A percentile compares a stretch with the other conserved stretches of the same genome.
Conservation (phyloP, 2,888 invertebrate species). For the Catotricha subobsoleta region DNA sequence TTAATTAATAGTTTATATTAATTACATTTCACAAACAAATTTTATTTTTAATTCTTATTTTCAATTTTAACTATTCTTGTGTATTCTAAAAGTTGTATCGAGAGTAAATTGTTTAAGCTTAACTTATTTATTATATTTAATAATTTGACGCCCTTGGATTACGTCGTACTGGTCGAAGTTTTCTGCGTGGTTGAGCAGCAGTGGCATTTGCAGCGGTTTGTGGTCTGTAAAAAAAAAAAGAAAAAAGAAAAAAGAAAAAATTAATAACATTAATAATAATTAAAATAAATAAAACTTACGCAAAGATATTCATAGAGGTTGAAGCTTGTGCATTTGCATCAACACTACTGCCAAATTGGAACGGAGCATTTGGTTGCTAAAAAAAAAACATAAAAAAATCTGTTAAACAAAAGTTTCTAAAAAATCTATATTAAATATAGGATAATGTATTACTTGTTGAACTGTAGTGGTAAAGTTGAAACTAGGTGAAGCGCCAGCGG, state of each 20-base stretch:
- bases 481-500: not conserved
- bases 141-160: too few species aligned
- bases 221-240: not conserved
- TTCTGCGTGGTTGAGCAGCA: not conserved
- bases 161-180: conserved; percentile 1
- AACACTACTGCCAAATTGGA: conserved; percentile 3
- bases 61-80: too few species aligned
- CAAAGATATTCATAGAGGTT: conserved; percentile 7
- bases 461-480: not conserved
- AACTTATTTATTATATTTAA: too few species aligned
- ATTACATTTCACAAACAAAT: too few species aligned
- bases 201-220: not conserved
- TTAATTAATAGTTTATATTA: too few species aligned
- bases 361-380: conserved; percentile 5
- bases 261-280: not conserved
- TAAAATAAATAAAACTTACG: conserved; percentile 5
- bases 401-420: not conserved
- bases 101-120: too few species aligned
- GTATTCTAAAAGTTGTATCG: too few species aligned
- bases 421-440: not conserved
- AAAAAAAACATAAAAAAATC: not conserved
- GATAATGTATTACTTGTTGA: conserved; percentile 1
- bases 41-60: too few species aligned
- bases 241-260: not conserved
- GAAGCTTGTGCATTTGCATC: not conserved